phyloP scores from a whole-genome alignment of 1,140 invertebrate genomes.

The Drosophila miranda region DNA sequence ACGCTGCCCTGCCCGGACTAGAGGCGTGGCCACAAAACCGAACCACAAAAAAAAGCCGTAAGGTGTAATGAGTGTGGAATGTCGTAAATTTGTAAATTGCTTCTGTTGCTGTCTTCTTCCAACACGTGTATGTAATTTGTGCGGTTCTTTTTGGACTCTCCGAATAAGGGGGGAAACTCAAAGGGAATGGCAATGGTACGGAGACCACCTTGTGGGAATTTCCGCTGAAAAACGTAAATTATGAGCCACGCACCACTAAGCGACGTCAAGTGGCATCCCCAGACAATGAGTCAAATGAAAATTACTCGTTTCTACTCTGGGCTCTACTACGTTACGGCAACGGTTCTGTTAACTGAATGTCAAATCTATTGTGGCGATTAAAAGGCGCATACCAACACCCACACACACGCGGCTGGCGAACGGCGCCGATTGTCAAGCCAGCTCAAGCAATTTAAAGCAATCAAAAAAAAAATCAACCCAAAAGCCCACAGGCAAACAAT shows the following conservation, averaged over 20 bases:
- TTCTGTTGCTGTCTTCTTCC: constrained; percentile 55
- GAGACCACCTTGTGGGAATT: constrained; percentile 63
- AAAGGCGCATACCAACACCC: constrained; percentile 31
- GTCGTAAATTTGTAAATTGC: constrained; percentile 79
- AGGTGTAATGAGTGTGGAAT: constrained; percentile 79
- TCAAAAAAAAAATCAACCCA: constrained; percentile 39
- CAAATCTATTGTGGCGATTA: constrained; percentile 74
- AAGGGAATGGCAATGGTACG: not conserved
- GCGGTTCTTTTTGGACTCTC: constrained; percentile 17
- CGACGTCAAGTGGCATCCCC: constrained; percentile 25
- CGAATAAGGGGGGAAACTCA: not conserved
- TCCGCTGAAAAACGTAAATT: constrained; percentile 62
- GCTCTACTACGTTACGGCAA: not conserved
- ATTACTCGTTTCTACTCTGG: constrained; percentile 15
- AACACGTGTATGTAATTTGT: constrained; percentile 59
- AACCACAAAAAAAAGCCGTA: constrained; percentile 33
- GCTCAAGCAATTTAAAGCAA: constrained; percentile 64
- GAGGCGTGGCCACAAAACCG: constrained; percentile 43
- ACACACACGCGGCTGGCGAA: not conserved
- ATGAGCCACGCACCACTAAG: constrained; percentile 62
- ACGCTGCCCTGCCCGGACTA: constrained; percentile 28
- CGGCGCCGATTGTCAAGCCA: constrained; percentile 21
- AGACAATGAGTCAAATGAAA: constrained; percentile 25
- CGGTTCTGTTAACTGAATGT: constrained; percentile 71
- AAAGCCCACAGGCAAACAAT: constrained; percentile 9